Percentiles rank a stretch among this genome's conserved stretches.
phyloP scores from a whole-genome alignment of 64 coral and sea anemone genomes.

The Catalaphyllia jardinei region DNA sequence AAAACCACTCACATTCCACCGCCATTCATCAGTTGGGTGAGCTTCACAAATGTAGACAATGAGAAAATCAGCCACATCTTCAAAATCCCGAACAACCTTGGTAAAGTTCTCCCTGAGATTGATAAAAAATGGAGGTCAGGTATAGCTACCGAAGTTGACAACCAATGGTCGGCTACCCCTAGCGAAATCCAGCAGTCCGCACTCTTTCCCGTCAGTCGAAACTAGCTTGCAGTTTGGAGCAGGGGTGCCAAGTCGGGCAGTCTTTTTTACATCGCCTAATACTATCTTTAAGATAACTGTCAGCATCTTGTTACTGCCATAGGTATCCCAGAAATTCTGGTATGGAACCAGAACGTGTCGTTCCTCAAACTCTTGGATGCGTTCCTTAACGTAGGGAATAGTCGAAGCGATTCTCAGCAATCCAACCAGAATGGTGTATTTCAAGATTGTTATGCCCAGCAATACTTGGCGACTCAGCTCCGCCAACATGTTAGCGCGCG shows the following conservation, averaged over 20 bases:
- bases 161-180: constrained; percentile 59
- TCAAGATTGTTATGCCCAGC: neutral
- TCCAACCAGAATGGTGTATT: neutral
- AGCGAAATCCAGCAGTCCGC: constrained; percentile 10
- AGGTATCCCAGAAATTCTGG: constrained; percentile 58
- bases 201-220: constrained; percentile 15
- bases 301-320: constrained; percentile 53
- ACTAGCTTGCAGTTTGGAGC: constrained; percentile 53
- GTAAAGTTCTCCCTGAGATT: constrained; percentile 60
- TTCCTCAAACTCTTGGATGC: neutral
- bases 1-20: constrained; percentile 55
- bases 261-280: constrained; percentile 49
- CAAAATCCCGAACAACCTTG: constrained; percentile 61
- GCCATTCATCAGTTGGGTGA: constrained; percentile 70
- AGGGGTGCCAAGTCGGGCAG: constrained; percentile 21
- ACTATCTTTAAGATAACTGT: neutral
- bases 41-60: constrained; percentile 71
- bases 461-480: neutral
- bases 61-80: constrained; percentile 71
- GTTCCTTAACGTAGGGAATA: neutral
- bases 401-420: neutral
- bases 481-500: neutral
- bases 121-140: constrained; percentile 74
- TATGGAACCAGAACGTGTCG: constrained; percentile 25
- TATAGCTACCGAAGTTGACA: constrained; percentile 78